A percentile compares a stretch with the other conserved stretches of the same genome.
These are phyloP conservation scores for Amphimedon queenslandica DNA, from an alignment of 37 sponge, comb jelly and placozoan species.

Conservation along the genomic window DNA sequence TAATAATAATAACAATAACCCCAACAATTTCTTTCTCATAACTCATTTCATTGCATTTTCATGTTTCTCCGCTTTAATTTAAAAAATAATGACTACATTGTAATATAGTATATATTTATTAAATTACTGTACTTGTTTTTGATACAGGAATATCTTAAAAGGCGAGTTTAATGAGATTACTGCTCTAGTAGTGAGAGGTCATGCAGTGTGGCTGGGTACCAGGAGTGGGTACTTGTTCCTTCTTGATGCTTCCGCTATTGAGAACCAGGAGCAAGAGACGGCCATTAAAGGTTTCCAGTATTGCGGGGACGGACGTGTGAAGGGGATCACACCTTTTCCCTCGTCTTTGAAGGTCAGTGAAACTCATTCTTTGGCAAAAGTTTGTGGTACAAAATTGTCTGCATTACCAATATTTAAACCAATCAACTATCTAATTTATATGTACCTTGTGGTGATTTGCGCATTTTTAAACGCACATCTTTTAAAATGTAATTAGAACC, in stretches of 20 bases:
- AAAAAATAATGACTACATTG: no score
- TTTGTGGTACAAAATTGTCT: no score
- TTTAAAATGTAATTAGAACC: no score
- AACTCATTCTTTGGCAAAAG: neutral
- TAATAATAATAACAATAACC: no score
- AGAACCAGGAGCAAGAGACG: neutral
- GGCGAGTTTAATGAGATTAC: slow-evolving; percentile 56
- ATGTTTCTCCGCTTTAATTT: no score
- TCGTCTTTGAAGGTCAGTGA: no score
- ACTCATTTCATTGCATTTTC: no score
- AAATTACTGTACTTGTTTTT: neutral
- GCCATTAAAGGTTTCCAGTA: slow-evolving; percentile 59
- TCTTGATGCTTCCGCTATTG: slow-evolving; percentile 47
- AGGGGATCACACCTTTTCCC: slow-evolving; percentile 56
- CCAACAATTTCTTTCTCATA: no score
- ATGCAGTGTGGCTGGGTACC: slow-evolving; percentile 73
- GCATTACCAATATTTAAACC: no score
- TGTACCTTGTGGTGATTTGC: no score
- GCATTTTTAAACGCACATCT: no score
- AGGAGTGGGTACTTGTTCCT: slow-evolving; percentile 58
- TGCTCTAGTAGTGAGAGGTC: slow-evolving; percentile 59
- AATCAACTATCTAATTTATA: no score
- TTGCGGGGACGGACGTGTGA: slow-evolving; percentile 59
- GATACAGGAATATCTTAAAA: slow-evolving; percentile 6
- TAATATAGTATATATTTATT: neutral